A percentile compares a stretch with the other conserved stretches of the same genome.
phyloP scores from a whole-genome alignment of 1,140 invertebrate genomes.

The Habropoda laboriosa region DNA sequence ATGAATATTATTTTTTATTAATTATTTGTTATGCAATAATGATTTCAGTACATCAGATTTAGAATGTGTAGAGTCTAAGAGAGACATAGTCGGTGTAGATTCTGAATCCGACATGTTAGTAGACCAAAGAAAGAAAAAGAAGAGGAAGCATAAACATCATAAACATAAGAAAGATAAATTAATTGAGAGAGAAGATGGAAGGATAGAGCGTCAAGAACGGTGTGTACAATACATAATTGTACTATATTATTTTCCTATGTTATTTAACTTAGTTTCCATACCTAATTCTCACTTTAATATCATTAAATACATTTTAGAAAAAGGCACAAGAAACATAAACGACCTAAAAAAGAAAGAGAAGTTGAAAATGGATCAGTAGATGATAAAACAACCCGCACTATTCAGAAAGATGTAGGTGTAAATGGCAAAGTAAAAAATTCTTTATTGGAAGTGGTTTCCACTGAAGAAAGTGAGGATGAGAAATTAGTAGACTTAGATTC shows the following conservation, averaged over 20 bases:
- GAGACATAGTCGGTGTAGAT: constrained; percentile 69
- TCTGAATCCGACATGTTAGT: constrained; percentile 72
- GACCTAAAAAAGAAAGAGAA: constrained; percentile 76
- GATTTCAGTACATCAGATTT: constrained; percentile 75
- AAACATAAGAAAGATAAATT: constrained; percentile 83
- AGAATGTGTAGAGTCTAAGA: constrained; percentile 73
- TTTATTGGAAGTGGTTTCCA: constrained; percentile 85
- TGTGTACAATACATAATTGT: constrained; percentile 51
- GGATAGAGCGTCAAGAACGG: constrained; percentile 75
- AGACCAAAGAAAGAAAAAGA: constrained; percentile 81
- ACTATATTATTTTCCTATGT: constrained; percentile 1
- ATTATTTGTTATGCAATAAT: neutral
- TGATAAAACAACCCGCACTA: constrained; percentile 62
- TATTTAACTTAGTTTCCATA: neutral
- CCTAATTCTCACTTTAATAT: neutral
- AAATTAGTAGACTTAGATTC: constrained; percentile 88
- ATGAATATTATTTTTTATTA: neutral
- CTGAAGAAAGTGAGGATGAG: constrained; percentile 86
- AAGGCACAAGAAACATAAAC: constrained; percentile 82
- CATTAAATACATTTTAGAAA: constrained; percentile 67
- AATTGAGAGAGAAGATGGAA: constrained; percentile 74
- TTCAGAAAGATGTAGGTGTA: constrained; percentile 70
- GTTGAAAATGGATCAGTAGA: constrained; percentile 78
- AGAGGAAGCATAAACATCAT: constrained; percentile 83
- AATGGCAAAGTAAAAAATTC: constrained; percentile 76